Base-by-base conservation (phyloP, 2,113 vertebrate genomes). In the Neolamprologus devosi region DNA sequence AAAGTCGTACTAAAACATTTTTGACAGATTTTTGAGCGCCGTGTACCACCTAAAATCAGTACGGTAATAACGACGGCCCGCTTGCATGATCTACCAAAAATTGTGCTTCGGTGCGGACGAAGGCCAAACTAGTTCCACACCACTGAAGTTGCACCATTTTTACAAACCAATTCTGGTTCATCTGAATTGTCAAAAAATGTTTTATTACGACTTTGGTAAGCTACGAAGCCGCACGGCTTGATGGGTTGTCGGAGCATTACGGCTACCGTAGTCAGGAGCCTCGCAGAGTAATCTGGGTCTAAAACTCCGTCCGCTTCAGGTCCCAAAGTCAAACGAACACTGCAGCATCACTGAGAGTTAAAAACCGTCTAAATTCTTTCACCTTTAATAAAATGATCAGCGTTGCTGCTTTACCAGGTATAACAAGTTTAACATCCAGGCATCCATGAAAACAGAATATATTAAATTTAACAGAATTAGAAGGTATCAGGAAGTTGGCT, bases 141-240 rank as follows among this genome's bases (percentile, higher is more conserved):
- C 19, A 21, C 51, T 53, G 51, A 53, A 21, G 19, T 53, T 21
- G 51, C 5, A 11, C 9, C 9, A 53, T 11, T 53, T 53, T 53
- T 53, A 21, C 19, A 53, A 53, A 53, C 3, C 19, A 53, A 53
- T 53, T 53, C 19, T 53, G 51, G 9, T 53, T 53, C 2, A 53
- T 53, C 51, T 53, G 51, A 53, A 53, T 53, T 53, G 19, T 53
- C 19, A 53, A 53, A 53, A 53, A 53, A 21, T 6, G 5, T 53
- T 53, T 53, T 53, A 53, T 21, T 11, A 54, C 2, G 9, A 54
- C n/a, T 54, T 21, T 21, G 51, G 3, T 54, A 21, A 54, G 51
- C 51, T 54, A 21, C 0, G 9, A 54, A 21, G n/a, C n/a, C 5
- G 3, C 51, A 53, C n/a, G 0, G n/a, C 9, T 11, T 53, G n/a